Evolutionary conservation across 53 echinoderm and acorn worm genomes (phyloP), one percentile per base, ranked within the genome.

Genomic region (Mesocentrotus franciscanus): DNA sequence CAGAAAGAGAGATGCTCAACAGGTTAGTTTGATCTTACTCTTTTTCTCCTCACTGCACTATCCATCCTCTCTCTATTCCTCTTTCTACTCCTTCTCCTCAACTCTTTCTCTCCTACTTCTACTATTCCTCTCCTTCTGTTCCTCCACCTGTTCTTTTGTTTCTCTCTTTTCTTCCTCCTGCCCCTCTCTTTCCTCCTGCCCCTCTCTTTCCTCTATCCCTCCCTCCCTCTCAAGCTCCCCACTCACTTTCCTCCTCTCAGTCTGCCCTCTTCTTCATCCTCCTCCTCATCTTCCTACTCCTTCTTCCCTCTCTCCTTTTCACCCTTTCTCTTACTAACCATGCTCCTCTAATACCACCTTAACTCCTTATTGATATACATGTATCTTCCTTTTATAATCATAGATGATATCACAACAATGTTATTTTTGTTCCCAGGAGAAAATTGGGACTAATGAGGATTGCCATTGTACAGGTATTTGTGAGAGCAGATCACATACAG

Each of bases 1-100:
- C 99, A 26, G 99, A 99, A 90, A 95, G 99, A 78, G 90, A 96
- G 84, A 96, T 99, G 30, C 96, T 99, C 17, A 99, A 99, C 91
- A 97, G 96, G 99, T 98, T 92, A 93, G 98, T 89, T n/a, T 66
- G 22, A 49, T 84, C 84, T 84, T 84, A 2, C 17, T 84, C 55
- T 24, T 24, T 60, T 29, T 76, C 76, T 29, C 32, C 13, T 32
- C n/a, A n/a, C 18, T 12, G 6, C 64, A 16, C 20, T 18, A 15
- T 64, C 18, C 15, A n/a, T n/a, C 76, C 15, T 76, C 13, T 33
- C 10, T 15, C 76, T 15, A 6, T 60, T 90, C 6, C 33, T 29
- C 61, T 90, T 60, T 49, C 85, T 29, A 0, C 32, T 75, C 66
- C 24, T 68, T 24, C 26, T 68, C 24, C 24, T 68, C 4, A 6